Conservation (phyloP, 2,797 vertebrate genomes). For the Tamandua tetradactyla region DNA sequence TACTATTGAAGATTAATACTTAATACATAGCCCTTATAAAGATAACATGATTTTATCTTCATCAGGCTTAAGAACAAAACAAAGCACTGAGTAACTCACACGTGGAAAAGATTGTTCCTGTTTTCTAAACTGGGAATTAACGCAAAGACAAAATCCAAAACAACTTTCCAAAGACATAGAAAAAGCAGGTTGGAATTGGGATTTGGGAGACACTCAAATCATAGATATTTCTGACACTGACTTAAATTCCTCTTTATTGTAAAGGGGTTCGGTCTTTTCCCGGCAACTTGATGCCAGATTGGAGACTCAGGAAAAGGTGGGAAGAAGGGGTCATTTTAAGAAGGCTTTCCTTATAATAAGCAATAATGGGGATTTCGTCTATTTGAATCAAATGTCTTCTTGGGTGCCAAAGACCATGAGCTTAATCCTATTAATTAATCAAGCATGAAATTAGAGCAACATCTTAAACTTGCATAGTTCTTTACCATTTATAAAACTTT, state of each 20-base stretch:
- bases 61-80: conserved; percentile 34
- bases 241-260: background rate
- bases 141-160: background rate
- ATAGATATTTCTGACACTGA: background rate
- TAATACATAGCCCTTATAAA: conserved; percentile 52
- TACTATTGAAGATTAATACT: conserved; percentile 69
- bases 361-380: background rate
- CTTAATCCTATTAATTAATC: conserved; percentile 32
- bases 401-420: background rate
- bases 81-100: conserved; percentile 24
- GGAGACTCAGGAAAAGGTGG: background rate
- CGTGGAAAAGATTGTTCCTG: background rate
- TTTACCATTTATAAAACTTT: conserved; percentile 23
- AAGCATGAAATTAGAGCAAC: conserved; percentile 7
- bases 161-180: background rate
- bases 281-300: background rate
- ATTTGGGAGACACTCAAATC: background rate
- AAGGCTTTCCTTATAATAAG: background rate
- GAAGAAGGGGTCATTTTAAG: background rate
- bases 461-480: conserved; percentile 1
- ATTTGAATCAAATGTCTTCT: background rate
- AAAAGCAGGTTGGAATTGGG: background rate
- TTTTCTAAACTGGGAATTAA: conserved; percentile 23
- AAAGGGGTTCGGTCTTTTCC: background rate
- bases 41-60: conserved; percentile 38